Conservation (phyloP, 2,888 invertebrate species). For the Bhutanitis thaidina region DNA sequence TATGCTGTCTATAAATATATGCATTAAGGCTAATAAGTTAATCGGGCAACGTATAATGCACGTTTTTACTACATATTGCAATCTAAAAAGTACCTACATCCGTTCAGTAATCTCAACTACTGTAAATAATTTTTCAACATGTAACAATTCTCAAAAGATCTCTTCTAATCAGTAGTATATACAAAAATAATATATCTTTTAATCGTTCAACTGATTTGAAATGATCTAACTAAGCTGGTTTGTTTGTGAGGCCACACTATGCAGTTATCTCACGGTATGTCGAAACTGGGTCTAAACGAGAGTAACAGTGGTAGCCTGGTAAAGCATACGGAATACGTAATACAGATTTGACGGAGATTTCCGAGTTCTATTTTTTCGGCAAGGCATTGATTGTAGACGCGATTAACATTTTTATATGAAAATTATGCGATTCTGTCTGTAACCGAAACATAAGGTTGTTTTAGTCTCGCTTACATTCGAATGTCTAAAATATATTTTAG, state of each 20-base stretch:
- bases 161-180: too few species aligned
- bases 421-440: conserved; percentile 3
- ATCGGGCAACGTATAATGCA: too few species aligned
- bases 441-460: background rate
- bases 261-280: conserved; percentile 51
- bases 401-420: conserved; percentile 14
- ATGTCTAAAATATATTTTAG: too few species aligned
- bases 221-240: conserved; percentile 22
- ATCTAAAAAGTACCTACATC: background rate
- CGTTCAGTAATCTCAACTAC: too few species aligned
- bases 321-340: conserved; percentile 28
- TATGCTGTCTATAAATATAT: too few species aligned
- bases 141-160: too few species aligned
- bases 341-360: conserved; percentile 11
- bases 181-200: too few species aligned
- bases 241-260: conserved; percentile 33
- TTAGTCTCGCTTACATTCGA: background rate
- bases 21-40: too few species aligned
- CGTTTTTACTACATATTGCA: too few species aligned
- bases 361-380: conserved; percentile 7
- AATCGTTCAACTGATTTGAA: background rate
- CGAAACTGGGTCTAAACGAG: conserved; percentile 48
- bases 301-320: conserved; percentile 29
- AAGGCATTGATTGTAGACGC: conserved; percentile 4
- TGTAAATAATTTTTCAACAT: too few species aligned